phyloP scores from a whole-genome alignment of 2,888 invertebrate genomes.

The Lasioglossum marginatum region DNA sequence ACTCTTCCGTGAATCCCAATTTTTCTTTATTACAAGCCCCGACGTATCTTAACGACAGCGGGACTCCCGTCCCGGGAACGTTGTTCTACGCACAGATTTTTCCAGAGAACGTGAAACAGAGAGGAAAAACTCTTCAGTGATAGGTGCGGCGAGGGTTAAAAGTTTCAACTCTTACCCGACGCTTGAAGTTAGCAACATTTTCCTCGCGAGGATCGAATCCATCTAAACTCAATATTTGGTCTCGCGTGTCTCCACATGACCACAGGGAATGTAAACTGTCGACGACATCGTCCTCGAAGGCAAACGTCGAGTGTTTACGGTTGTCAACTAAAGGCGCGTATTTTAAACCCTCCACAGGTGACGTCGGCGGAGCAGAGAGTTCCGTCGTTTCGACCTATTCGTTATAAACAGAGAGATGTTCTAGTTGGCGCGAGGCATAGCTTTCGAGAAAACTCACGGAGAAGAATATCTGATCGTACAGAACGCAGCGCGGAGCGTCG shows the following conservation, averaged over 20 bases:
- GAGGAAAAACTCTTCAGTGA: neutral
- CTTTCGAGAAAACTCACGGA: conserved; percentile 6
- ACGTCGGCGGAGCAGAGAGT: conserved; percentile 1
- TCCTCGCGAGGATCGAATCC: neutral
- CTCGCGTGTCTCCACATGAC: neutral
- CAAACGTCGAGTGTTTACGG: neutral
- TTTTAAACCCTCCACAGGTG: conserved; percentile 11
- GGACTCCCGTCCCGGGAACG: neutral
- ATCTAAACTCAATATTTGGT: neutral
- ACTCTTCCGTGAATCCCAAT: conserved; percentile 55
- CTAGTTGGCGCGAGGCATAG: neutral
- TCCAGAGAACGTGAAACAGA: neutral
- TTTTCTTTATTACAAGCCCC: conserved; percentile 52
- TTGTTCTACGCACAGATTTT: conserved; percentile 11
- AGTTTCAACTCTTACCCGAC: neutral
- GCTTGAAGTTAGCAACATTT: neutral
- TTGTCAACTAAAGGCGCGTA: conserved; percentile 41
- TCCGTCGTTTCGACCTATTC: conserved; percentile 28
- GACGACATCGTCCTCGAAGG: neutral
- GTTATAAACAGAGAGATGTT: neutral
- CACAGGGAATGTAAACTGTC: neutral
- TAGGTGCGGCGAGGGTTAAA: neutral
- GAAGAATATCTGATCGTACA: conserved; percentile 23
- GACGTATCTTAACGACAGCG: conserved; percentile 38
- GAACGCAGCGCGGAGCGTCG: conserved; percentile 27